Conservation (phyloP, 1,140 invertebrate genomes). For the Ditylenchus dipsaci region DNA sequence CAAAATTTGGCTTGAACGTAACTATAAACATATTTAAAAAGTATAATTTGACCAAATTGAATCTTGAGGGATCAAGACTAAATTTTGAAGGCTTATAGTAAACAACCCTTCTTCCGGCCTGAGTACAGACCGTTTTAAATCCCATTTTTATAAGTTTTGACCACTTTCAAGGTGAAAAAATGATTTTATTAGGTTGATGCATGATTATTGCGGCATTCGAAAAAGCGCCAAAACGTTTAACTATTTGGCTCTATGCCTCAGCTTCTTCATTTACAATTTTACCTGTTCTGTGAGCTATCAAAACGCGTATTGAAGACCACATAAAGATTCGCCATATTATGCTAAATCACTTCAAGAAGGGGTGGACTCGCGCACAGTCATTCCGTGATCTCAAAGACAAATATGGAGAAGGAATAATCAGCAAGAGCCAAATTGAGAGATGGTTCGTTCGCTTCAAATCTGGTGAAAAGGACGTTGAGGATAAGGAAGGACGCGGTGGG, state of each 20-base stretch:
- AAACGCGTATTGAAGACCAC: neutral
- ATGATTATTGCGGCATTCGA: too few relatives aligned
- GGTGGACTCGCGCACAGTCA: neutral
- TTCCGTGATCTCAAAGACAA: neutral
- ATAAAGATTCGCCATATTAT: neutral
- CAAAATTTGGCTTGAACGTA: too few relatives aligned
- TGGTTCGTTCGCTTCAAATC: neutral
- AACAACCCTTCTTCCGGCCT: too few relatives aligned
- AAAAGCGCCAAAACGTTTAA: too few relatives aligned
- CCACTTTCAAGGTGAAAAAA: too few relatives aligned
- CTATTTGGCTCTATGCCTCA: neutral
- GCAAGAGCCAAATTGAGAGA: neutral
- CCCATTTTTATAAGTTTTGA: too few relatives aligned
- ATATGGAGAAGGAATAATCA: neutral
- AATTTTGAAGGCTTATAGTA: too few relatives aligned
- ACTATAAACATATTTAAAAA: neutral
- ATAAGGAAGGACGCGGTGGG: neutral
- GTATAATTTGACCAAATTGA: neutral
- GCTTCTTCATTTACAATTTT: neutral
- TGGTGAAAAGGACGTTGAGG: neutral
- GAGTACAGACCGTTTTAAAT: too few relatives aligned
- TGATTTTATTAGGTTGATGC: too few relatives aligned
- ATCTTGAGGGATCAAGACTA: neutral
- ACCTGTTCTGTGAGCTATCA: neutral
- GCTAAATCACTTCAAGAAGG: constrained; percentile 2